phyloP scores from a whole-genome alignment of 1,140 invertebrate genomes.

The Drosophila guanche region DNA sequence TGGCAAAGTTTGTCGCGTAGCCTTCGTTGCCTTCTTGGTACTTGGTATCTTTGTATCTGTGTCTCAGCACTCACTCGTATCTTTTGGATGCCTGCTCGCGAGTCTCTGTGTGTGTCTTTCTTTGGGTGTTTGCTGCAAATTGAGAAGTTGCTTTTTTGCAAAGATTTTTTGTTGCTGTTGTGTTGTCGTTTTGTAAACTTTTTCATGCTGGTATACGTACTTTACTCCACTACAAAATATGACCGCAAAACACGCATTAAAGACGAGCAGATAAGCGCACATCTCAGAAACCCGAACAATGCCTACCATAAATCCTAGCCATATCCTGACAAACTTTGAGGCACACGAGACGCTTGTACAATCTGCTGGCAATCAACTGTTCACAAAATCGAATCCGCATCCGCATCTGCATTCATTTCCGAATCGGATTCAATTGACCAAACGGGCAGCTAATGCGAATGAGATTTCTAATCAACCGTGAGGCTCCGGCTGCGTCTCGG shows the following conservation, averaged over 20 bases:
- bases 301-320: no score
- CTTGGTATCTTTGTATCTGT: conserved; percentile 7
- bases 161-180: background rate
- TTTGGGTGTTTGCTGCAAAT: conserved; percentile 37
- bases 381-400: conserved; percentile 29
- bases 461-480: conserved; percentile 37
- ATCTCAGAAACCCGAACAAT: no score
- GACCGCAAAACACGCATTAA: no score
- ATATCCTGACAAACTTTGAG: no score
- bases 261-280: no score
- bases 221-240: no score
- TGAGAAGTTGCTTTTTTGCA: conserved; percentile 49
- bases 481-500: background rate
- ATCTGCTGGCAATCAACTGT: conserved; percentile 21
- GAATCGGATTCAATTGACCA: conserved; percentile 44
- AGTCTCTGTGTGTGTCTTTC: background rate
- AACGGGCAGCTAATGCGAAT: conserved; percentile 18
- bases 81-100: background rate
- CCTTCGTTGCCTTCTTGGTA: conserved; percentile 14
- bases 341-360: no score
- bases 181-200: background rate
- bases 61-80: background rate
- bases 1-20: conserved; percentile 43
- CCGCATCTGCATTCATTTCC: background rate
- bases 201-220: background rate